Evolutionary conservation across 2,113 vertebrate species (phyloP).

Genomic region (Sialia sialis): DNA sequence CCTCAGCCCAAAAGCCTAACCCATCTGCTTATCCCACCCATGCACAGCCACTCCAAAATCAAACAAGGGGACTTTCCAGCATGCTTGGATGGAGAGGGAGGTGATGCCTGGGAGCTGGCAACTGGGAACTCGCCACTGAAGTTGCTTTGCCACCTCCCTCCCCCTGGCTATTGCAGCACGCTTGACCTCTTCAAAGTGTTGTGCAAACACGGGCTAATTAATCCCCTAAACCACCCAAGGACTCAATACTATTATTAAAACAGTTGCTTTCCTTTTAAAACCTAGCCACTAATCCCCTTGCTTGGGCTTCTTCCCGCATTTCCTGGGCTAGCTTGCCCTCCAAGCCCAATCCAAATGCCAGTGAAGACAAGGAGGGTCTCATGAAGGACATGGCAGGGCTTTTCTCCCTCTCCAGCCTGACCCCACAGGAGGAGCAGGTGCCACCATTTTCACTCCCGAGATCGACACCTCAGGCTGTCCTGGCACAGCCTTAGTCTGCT

Average conservation of each 20-base stretch:
- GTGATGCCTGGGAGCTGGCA: not conserved
- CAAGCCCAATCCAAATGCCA: not conserved
- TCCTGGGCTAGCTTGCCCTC: not conserved
- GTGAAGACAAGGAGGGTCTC: not conserved
- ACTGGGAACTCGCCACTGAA: not conserved
- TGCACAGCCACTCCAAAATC: not conserved
- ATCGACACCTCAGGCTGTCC: accelerated
- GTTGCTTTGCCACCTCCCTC: not conserved
- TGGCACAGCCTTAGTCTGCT: not conserved
- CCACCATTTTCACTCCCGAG: not conserved
- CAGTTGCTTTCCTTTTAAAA: conserved; percentile 52
- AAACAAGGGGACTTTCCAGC: accelerated
- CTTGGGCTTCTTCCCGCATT: not conserved
- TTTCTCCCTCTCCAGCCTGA: not conserved
- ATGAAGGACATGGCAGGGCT: not conserved
- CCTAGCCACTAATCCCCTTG: conserved; percentile 13
- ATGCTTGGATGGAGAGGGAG: not conserved
- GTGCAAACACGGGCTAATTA: not conserved
- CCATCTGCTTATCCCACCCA: not conserved
- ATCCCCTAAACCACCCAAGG: conserved; percentile 41
- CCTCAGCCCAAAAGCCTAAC: accelerated
- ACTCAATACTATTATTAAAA: conserved; percentile 59
- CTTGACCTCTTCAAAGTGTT: conserved; percentile 29
- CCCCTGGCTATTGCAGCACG: not conserved
- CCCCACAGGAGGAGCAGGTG: accelerated